These are phyloP conservation scores for Plestiodon gilberti DNA, from an alignment of 2,113 vertebrate species.

Conservation along the genomic window DNA sequence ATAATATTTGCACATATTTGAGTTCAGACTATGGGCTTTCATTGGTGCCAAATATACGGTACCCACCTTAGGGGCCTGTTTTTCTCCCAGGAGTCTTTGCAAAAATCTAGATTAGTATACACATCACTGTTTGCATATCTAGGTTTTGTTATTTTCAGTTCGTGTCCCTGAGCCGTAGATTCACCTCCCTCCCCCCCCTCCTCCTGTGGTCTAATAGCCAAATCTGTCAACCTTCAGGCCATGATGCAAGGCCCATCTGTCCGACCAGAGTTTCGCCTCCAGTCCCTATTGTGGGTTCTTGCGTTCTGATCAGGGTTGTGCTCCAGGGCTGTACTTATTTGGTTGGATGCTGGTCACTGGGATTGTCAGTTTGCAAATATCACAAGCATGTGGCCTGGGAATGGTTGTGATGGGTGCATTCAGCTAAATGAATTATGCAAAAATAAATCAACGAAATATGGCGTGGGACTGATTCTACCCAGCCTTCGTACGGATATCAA, in stretches of 20 bases:
- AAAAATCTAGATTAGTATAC: neutral
- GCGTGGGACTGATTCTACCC: neutral
- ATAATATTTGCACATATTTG: neutral
- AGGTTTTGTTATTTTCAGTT: neutral
- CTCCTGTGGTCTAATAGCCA: neutral
- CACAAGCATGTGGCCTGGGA: constrained; percentile 2
- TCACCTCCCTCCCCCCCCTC: neutral
- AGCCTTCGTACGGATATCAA: neutral
- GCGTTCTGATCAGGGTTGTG: constrained; percentile 39
- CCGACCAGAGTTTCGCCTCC: neutral
- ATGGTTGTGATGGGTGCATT: neutral
- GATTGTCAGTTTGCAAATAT: constrained; percentile 4
- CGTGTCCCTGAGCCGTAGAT: neutral
- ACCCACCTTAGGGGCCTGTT: neutral
- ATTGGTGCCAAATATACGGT: neutral
- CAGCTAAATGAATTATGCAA: neutral
- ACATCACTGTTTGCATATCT: neutral
- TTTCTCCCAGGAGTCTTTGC: neutral
- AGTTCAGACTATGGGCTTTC: neutral
- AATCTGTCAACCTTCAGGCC: constrained; percentile 23
- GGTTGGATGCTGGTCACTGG: neutral
- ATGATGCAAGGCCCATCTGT: constrained; percentile 26
- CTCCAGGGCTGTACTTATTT: rapidly evolving
- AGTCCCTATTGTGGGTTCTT: constrained; percentile 23
- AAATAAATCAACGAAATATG: neutral